Evolutionary conservation across 2,113 vertebrate genomes (phyloP).

Genomic region (Eulemur rufifrons): DNA sequence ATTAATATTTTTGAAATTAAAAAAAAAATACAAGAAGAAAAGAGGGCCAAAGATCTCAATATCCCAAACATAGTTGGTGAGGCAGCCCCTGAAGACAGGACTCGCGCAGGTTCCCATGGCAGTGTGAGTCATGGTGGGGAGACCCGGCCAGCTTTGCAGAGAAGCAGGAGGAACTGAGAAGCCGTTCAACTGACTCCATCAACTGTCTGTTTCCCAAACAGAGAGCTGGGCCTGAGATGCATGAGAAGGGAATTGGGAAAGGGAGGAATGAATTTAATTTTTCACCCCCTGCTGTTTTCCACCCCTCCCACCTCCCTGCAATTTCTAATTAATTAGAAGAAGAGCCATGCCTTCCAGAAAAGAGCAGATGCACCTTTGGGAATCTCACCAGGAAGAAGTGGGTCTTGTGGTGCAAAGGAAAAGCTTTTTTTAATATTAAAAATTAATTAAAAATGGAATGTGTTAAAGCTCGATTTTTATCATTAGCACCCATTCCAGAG

Average conservation of each 20-base stretch:
- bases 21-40: background rate
- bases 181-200: background rate
- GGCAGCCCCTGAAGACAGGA: background rate
- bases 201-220: background rate
- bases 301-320: constrained; percentile 15
- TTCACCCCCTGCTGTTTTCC: constrained; percentile 60
- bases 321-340: constrained; percentile 85
- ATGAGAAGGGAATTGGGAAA: constrained; percentile 5
- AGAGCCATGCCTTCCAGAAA: constrained; percentile 81
- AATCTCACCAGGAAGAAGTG: constrained; percentile 83
- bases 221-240: background rate
- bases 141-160: background rate
- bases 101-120: accelerated
- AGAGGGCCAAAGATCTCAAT: background rate
- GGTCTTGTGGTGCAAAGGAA: constrained; percentile 79
- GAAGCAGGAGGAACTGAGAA: background rate
- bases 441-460: constrained; percentile 80
- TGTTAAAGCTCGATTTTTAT: constrained; percentile 77
- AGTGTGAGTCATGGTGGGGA: background rate
- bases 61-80: background rate
- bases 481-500: constrained; percentile 78
- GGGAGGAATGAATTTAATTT: constrained; percentile 55
- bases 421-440: constrained; percentile 81
- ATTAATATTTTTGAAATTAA: background rate
- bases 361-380: constrained; percentile 79